Percentiles rank a stretch among this genome's conserved stretches.
These are phyloP conservation scores for Sebastes taczanowskii DNA, from an alignment of 2,797 vertebrate genomes.

Conservation along the genomic window DNA sequence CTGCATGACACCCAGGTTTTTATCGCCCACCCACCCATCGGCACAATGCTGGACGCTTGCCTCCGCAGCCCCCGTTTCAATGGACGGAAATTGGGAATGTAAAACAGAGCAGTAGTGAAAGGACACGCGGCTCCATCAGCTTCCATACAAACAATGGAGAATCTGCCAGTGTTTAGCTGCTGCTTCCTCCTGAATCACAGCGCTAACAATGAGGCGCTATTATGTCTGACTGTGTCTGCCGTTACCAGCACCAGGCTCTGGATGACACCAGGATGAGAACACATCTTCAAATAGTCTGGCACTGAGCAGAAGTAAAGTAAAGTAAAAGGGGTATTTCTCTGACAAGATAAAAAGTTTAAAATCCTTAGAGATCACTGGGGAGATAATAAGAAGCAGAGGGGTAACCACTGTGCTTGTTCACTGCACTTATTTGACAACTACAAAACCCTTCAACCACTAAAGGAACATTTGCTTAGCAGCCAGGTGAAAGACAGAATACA, in stretches of 20 bases:
- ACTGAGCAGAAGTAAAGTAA: not conserved
- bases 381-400: not conserved
- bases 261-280: conserved; percentile 26
- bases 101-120: conserved; percentile 75
- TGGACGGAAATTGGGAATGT: conserved; percentile 78
- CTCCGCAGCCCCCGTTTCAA: conserved; percentile 63
- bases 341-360: not conserved
- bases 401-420: not conserved
- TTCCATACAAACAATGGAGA: conserved; percentile 74
- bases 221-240: conserved; percentile 36
- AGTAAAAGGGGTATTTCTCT: conserved; percentile 6
- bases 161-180: conserved; percentile 71
- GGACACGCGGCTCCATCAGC: conserved; percentile 76
- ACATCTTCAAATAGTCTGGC: conserved; percentile 24
- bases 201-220: conserved; percentile 68
- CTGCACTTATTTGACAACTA: not conserved
- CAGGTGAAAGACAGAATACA: not conserved
- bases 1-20: conserved; percentile 52
- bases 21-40: conserved; percentile 56
- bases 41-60: conserved; percentile 78
- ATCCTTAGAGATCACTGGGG: not conserved
- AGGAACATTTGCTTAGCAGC: not conserved
- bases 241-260: conserved; percentile 26
- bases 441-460: not conserved
- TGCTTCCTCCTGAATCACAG: conserved; percentile 70